phyloP scores from a whole-genome alignment of 1,140 invertebrate genomes.

The Vanessa tameamea region DNA sequence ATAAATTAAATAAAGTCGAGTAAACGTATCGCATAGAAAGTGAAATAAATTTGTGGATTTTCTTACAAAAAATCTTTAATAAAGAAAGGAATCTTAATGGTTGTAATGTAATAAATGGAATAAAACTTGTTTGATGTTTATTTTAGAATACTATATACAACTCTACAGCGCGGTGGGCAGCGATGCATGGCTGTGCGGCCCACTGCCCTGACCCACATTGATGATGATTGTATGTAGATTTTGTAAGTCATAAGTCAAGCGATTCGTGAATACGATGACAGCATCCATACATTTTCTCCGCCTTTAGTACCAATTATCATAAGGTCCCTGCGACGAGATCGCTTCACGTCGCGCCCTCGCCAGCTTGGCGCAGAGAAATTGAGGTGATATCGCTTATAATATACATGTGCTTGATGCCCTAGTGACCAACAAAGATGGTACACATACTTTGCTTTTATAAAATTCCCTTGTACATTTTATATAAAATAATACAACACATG shows the following conservation, averaged over 20 bases:
- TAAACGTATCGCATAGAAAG: not conserved
- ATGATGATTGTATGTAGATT: constrained; percentile 78
- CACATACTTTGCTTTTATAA: constrained; percentile 31
- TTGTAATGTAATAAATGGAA: not conserved
- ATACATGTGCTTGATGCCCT: constrained; percentile 61
- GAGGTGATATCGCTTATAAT: constrained; percentile 64
- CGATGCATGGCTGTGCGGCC: constrained; percentile 60
- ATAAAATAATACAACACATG: no score
- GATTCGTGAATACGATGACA: constrained; percentile 62
- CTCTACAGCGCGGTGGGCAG: constrained; percentile 33
- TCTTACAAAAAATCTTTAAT: not conserved
- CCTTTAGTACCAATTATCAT: constrained; percentile 43
- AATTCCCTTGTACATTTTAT: not conserved
- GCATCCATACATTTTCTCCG: constrained; percentile 69
- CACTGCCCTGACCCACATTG: constrained; percentile 75
- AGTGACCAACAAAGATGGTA: constrained; percentile 62
- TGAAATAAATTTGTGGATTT: not conserved
- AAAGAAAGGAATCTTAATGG: not conserved
- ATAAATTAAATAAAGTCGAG: constrained; percentile 1
- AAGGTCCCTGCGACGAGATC: constrained; percentile 35
- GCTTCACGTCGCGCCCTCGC: constrained; percentile 43
- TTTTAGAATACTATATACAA: constrained; percentile 11
- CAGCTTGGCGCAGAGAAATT: constrained; percentile 63
- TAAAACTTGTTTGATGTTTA: not conserved
- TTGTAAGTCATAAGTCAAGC: constrained; percentile 72